Evolutionary conservation across 2,888 invertebrate species (phyloP).

Genomic region (Drosophila histrio): DNA sequence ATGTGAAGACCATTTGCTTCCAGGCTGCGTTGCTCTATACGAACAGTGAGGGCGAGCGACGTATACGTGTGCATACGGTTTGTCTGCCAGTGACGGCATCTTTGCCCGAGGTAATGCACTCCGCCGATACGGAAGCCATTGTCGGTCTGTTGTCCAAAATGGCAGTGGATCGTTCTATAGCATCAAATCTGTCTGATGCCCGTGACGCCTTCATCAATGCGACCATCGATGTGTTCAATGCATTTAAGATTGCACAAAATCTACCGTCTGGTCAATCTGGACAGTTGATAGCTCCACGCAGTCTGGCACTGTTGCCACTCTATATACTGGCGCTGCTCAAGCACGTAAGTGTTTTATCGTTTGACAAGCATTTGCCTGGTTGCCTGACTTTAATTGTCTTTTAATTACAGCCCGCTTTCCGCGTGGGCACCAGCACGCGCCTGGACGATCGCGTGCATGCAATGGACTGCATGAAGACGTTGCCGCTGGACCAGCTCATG

Average conservation of each 20-base stretch:
- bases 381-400: background rate
- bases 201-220: constrained; percentile 98
- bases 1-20: constrained; percentile 95
- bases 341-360: constrained; percentile 87
- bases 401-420: constrained; percentile 91
- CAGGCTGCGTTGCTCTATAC: constrained; percentile 99
- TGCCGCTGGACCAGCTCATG: constrained; percentile 92
- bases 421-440: constrained; percentile 93
- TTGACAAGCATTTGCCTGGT: background rate
- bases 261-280: constrained; percentile 86
- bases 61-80: constrained; percentile 98
- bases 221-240: constrained; percentile 93
- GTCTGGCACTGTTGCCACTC: constrained; percentile 93
- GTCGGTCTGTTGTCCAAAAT: constrained; percentile 97
- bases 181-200: constrained; percentile 95
- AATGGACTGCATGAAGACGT: constrained; percentile 96
- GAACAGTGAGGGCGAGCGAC: constrained; percentile 96
- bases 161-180: constrained; percentile 96
- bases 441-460: constrained; percentile 96
- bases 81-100: constrained; percentile 95
- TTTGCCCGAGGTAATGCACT: constrained; percentile 92
- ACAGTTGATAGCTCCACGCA: constrained; percentile 90
- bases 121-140: constrained; percentile 97
- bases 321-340: constrained; percentile 95
- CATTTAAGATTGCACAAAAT: constrained; percentile 89